Conservation (phyloP, 2,113 vertebrate genomes). For the Scomber japonicus region DNA sequence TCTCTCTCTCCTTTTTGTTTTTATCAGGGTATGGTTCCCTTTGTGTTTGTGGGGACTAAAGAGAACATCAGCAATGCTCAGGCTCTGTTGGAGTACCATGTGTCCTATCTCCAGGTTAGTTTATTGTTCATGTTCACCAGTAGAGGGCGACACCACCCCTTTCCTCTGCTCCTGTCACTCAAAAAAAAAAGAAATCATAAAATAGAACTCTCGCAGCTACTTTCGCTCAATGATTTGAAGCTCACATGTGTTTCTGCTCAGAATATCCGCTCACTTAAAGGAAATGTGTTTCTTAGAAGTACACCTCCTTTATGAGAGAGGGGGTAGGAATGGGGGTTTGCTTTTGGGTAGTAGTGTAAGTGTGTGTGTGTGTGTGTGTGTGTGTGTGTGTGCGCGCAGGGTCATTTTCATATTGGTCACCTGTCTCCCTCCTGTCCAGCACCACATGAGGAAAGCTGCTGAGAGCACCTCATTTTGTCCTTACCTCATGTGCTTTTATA, state of each 20-base stretch:
- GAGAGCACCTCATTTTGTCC: slow-evolving; percentile 78
- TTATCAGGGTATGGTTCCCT: slow-evolving; percentile 92
- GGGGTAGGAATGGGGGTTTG: not conserved
- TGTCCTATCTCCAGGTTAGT: slow-evolving; percentile 92
- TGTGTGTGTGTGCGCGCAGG: not conserved
- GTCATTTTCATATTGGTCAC: slow-evolving; percentile 59
- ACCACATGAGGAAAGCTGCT: slow-evolving; percentile 77
- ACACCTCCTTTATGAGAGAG: not conserved
- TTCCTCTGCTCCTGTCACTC: slow-evolving; percentile 15
- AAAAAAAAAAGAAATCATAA: not conserved
- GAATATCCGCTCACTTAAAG: not conserved
- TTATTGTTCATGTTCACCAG: slow-evolving; percentile 1
- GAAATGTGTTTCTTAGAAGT: slow-evolving; percentile 16
- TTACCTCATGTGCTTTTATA: slow-evolving; percentile 81
- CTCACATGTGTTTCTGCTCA: not conserved
- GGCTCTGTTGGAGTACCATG: slow-evolving; percentile 93
- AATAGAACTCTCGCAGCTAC: not conserved
- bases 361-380: slow-evolving; percentile 6
- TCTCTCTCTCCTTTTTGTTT: slow-evolving; percentile 19
- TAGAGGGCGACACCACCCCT: slow-evolving; percentile 30
- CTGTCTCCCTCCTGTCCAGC: slow-evolving; percentile 43
- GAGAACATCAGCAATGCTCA: slow-evolving; percentile 95
- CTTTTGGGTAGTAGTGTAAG: not conserved
- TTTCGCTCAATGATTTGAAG: not conserved
- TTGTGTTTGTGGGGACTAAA: slow-evolving; percentile 94